Evolutionary conservation across 2,113 vertebrate species (phyloP), one percentile per base, ranked within the genome.

Genomic region (Pluvialis apricaria): DNA sequence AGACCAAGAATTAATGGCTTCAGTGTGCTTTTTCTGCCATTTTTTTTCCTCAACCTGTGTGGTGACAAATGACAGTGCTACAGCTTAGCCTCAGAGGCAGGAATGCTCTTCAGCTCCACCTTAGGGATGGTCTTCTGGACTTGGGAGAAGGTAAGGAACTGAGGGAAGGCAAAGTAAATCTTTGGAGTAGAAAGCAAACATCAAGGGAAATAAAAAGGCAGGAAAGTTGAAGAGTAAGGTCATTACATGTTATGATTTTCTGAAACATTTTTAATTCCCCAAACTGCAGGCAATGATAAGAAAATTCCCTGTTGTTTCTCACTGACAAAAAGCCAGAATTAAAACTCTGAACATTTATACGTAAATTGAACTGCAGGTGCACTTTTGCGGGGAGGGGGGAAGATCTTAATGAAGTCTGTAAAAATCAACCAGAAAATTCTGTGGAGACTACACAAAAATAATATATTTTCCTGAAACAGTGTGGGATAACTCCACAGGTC

Each of bases 281-380:
- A 66, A 81, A 72, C 84, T 85, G 38, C 21, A 34, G 78, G 64
- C 26, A 92, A 25, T 58, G 89, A 82, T 95, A 91, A 90, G 78
- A 90, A 72, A 91, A 94, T 70, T 94, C 87, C 84, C 88, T 57
- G 9, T 73, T 78, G 84, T 73, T 60, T 85, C 61, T 85, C 79
- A 47, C 78, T 88, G 81, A 68, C 29, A 88, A 91, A 92, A 91
- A 87, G 40, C 51, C 62, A 86, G 71, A 88, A 82, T 90, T 94
- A 76, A 91, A 95, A 82, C 83, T 60, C 69, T 66, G 78, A 77
- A 73, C 42, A 47, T 94, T 85, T 86, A n/a, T 71, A 55, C 19
- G 1, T 88, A 86, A 84, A 94, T 86, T 84, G 90, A 94, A 79
- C 75, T 94, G 92, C 94, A 97, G 94, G 90, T 96, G 92, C 85